Base-by-base conservation (phyloP, 1,140 invertebrate species). In the Plodia interpunctella region DNA sequence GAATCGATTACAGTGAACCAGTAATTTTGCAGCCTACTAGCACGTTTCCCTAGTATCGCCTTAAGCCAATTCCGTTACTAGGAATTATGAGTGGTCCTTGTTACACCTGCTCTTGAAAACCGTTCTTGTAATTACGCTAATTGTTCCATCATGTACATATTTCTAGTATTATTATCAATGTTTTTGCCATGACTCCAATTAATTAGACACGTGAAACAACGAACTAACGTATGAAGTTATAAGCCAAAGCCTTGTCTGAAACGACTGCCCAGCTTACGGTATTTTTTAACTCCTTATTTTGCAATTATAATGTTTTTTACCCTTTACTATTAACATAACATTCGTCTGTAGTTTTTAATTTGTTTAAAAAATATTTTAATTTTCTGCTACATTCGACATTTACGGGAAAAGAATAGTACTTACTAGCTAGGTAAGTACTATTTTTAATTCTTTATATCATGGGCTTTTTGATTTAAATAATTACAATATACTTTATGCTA, bases 61-160 rank as follows among this genome's bases (percentile, higher is more conserved):
- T 77, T 77, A 78, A 83, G 80, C 80, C 72, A 77, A 76, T 82
- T 78, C 80, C 80, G 83, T 86, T 86, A 83, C 80, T 76, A 80
- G 76, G 78, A 85, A 88, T 88, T 88, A 86, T 85, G 80, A 86
- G 76, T 75, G 60, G 72, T 72, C 72, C 72, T 72, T 68, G 63
- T 73, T 79, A 53, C 85, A 88, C 85, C 85, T 88, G 85, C 85
- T 75, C 58, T 74, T 75, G 58, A 66, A 79, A 83, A 85, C 80
- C 78, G 83, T 86, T 80, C 75, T 72, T 57, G 73, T 80, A 83
- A 83, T 83, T 81, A 79, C 80, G 66, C 70, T 85, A 86, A 85
- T 88, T 85, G 74, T 82, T 80, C 63, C 65, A 53, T 53, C 51
- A 53, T 53, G 49, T 50, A 62, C 49, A 53, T 60, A 65, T 44